These are phyloP conservation scores for Corvus hawaiiensis DNA, from an alignment of 2,113 vertebrate genomes.

Conservation along the genomic window DNA sequence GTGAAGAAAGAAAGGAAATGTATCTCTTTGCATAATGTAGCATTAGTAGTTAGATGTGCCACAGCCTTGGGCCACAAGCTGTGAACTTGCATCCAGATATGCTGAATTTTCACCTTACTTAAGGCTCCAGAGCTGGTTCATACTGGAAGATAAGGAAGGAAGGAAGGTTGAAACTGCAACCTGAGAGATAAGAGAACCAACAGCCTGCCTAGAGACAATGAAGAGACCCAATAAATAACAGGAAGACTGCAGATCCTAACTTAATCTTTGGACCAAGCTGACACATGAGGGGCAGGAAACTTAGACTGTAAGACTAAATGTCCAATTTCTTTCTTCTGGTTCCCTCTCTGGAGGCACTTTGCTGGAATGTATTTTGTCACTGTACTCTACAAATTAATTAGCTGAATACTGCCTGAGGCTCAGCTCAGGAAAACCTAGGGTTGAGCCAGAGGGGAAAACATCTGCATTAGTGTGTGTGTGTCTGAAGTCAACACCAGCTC, in stretches of 20 bases:
- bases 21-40: rapidly evolving
- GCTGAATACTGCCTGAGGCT: not conserved
- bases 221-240: not conserved
- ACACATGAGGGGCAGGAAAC: not conserved
- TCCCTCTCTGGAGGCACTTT: not conserved
- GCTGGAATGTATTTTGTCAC: not conserved
- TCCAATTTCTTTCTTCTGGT: not conserved
- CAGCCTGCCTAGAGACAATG: not conserved
- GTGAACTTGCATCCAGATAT: not conserved
- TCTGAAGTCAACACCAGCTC: not conserved
- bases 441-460: not conserved
- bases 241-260: not conserved
- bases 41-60: not conserved
- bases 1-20: not conserved
- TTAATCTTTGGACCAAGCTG: not conserved
- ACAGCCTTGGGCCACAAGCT: not conserved
- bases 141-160: not conserved
- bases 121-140: not conserved
- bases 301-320: not conserved
- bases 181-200: not conserved
- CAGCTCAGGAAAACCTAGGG: not conserved
- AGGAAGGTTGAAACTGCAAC: not conserved
- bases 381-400: not conserved
- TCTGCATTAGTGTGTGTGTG: not conserved
- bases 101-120: not conserved